These are phyloP conservation scores for Tiliqua scincoides DNA, from an alignment of 2,113 vertebrate species.

Conservation along the genomic window DNA sequence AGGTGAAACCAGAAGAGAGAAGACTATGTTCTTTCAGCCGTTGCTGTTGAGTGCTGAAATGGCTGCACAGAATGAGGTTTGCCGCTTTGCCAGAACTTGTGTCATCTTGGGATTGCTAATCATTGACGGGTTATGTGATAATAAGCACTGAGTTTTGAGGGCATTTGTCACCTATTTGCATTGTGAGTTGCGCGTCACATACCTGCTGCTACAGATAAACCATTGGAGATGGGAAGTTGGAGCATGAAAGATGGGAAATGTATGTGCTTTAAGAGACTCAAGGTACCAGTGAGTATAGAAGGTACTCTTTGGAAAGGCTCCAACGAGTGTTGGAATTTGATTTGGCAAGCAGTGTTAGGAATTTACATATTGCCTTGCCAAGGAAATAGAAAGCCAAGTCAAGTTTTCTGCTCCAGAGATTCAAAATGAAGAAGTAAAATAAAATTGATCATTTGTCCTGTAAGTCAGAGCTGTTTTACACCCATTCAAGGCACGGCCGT, in stretches of 20 bases:
- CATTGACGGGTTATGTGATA: conserved; percentile 6
- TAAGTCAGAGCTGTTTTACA: neutral
- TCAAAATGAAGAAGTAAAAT: neutral
- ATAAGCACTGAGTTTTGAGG: neutral
- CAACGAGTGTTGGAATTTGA: neutral
- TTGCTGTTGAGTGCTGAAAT: neutral
- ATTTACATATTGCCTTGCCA: neutral
- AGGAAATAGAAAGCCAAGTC: neutral
- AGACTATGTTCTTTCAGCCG: neutral
- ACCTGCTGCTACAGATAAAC: neutral
- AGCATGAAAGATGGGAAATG: no score
- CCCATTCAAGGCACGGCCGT: neutral
- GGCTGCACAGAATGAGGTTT: neutral
- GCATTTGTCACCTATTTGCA: neutral
- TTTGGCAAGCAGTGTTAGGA: neutral
- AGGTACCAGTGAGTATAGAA: neutral
- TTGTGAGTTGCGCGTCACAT: neutral
- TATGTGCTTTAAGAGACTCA: neutral
- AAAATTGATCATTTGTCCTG: neutral
- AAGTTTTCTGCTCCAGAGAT: neutral
- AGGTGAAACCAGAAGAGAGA: conserved; percentile 7
- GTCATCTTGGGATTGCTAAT: conserved; percentile 25
- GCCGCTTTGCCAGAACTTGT: conserved; percentile 22
- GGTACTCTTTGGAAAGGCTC: neutral
- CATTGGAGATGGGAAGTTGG: neutral